phyloP scores from a whole-genome alignment of 2,797 vertebrate genomes.

The Oryzias sinensis region DNA sequence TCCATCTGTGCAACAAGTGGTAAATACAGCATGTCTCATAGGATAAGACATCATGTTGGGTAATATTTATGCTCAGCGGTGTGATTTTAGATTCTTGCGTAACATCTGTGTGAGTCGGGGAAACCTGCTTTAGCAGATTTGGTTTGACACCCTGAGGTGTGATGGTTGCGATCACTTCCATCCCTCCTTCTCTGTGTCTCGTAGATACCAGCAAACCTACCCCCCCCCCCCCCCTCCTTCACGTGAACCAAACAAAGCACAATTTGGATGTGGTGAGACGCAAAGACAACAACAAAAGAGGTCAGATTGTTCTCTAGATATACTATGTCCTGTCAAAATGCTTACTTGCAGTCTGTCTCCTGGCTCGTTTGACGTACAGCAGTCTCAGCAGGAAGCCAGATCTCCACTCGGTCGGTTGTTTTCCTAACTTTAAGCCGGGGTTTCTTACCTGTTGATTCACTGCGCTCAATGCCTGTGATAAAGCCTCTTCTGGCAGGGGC shows the following conservation, averaged over 20 bases:
- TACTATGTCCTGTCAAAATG: slow-evolving; percentile 68
- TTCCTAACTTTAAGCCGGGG: slow-evolving; percentile 28
- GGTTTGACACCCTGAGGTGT: slow-evolving; percentile 1
- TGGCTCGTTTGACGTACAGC: slow-evolving; percentile 24
- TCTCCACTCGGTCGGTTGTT: slow-evolving; percentile 1
- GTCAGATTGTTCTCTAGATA: slow-evolving; percentile 74
- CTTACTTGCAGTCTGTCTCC: slow-evolving; percentile 46
- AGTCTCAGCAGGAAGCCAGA: slow-evolving; percentile 5
- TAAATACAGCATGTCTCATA: slow-evolving; percentile 60
- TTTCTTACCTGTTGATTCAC: slow-evolving; percentile 75
- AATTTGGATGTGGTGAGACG: slow-evolving; percentile 67
- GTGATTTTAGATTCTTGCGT: slow-evolving; percentile 38
- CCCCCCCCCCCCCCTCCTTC: background rate
- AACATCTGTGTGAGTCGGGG: slow-evolving; percentile 31
- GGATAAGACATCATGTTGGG: slow-evolving; percentile 46
- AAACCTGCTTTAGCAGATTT: slow-evolving; percentile 30
- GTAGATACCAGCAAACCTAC: slow-evolving; percentile 40
- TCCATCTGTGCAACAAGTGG: slow-evolving; percentile 67
- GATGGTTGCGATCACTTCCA: slow-evolving; percentile 21
- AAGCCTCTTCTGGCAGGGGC: slow-evolving; percentile 67
- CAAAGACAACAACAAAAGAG: slow-evolving; percentile 64
- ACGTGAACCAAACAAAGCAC: slow-evolving; percentile 39
- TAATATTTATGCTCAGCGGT: slow-evolving; percentile 55
- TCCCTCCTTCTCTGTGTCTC: slow-evolving; percentile 23
- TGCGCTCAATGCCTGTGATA: slow-evolving; percentile 56